Evolutionary conservation across 1,140 invertebrate species (phyloP), one percentile per base, ranked within the genome.

Genomic region (Orius insidiosus): DNA sequence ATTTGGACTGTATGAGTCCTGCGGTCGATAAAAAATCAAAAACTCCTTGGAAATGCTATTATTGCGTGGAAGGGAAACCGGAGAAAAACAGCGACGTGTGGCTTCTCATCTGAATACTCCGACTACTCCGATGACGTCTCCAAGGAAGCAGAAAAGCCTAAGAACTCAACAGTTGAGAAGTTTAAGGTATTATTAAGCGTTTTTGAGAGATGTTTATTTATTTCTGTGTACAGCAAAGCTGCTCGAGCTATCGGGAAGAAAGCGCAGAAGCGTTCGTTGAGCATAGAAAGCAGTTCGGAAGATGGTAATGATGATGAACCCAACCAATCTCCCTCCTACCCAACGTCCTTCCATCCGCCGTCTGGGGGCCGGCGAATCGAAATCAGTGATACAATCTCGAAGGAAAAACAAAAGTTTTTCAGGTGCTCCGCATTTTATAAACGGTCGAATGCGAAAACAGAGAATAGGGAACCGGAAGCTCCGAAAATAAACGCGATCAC

Each of bases 401-500:
- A 81, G 65, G 79, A 83, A 63, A 85, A 84, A 66, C 80, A 82
- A 65, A 84, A 83, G 62, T 84, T 84, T 67, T 85, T 84, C 68
- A 70, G 78, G 60, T 68, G 74, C 56, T 80, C 76, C 54, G 78
- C 75, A 45, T 79, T 80, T 58, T 80, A 80, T 60, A 43, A 43
- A 43, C 3, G 19, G 41, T 43, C 19, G n/a, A n/a, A n/a, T n/a
- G n/a, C 11, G 5, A 40, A 40, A 10, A 31, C 41, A 11, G n/a
- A 43, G 5, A 32, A 31, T 16, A 3, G 14, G 35, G n/a, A 11
- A 36, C 14, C 35, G n/a, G n/a, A 36, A 18, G 41, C 18, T n/a
- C n/a, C 41, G 14, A 47, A 52, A 52, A 46, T 9, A 13, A 47
- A 24, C 19, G 49, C 49, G 38, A 52, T 52, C 41, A 48, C 50